phyloP scores from a whole-genome alignment of 2,113 vertebrate species.

The Paratilapia polleni region DNA sequence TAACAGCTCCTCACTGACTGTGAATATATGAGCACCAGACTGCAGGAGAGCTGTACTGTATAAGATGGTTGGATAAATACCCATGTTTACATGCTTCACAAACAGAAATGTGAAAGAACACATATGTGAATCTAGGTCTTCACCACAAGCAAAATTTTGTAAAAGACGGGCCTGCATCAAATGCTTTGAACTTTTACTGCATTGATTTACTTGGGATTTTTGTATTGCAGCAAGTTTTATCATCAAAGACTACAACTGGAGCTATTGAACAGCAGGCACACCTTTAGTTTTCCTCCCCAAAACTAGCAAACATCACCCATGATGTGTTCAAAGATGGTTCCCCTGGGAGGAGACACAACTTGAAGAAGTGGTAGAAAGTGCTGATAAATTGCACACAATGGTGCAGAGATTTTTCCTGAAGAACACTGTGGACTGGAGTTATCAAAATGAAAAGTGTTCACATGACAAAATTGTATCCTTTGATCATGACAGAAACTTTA shows the following conservation, averaged over 20 bases:
- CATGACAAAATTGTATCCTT: not conserved
- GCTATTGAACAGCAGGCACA: not conserved
- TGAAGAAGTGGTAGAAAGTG: not conserved
- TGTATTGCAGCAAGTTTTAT: conserved; percentile 10
- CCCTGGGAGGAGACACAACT: not conserved
- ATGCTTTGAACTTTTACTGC: conserved; percentile 13
- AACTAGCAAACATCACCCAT: conserved; percentile 9
- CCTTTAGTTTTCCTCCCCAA: not conserved
- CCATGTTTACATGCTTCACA: not conserved
- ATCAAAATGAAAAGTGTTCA: not conserved
- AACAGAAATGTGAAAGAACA: not conserved
- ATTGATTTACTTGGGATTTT: conserved; percentile 13
- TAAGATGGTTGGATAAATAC: not conserved
- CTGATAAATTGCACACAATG: not conserved
- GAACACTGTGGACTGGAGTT: not conserved
- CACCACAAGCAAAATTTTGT: not conserved
- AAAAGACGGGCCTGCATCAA: not conserved
- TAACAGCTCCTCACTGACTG: not conserved
- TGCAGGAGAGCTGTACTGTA: not conserved
- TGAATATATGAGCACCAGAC: not conserved
- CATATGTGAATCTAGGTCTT: not conserved
- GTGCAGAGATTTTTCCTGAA: not conserved
- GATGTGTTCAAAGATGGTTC: not conserved
- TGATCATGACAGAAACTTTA: not conserved
- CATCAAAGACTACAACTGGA: conserved; percentile 1